phyloP scores from a whole-genome alignment of 2,888 invertebrate species.

The Andricus curvator region DNA sequence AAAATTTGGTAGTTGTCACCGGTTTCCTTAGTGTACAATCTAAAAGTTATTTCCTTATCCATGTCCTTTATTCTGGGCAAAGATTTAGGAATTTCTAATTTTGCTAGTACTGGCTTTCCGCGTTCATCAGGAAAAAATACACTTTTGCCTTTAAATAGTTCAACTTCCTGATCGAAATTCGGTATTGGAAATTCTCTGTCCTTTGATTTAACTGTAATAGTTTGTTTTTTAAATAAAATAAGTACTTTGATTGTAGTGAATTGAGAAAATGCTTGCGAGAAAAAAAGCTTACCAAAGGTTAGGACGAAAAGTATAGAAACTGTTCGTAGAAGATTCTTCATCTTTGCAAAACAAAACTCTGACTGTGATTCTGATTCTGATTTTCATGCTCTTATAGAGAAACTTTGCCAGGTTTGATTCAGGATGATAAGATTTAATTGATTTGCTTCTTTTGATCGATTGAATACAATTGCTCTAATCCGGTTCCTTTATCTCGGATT shows the following conservation, averaged over 20 bases:
- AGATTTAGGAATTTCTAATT: neutral
- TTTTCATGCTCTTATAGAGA: neutral
- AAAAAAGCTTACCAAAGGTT: neutral
- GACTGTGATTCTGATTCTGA: neutral
- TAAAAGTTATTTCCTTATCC: conserved; percentile 37
- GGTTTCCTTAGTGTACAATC: conserved; percentile 34
- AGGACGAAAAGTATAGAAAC: neutral
- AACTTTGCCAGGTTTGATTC: neutral
- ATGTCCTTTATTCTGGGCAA: conserved; percentile 4
- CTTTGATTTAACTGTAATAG: conserved; percentile 1
- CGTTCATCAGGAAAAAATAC: neutral
- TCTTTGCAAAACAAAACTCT: neutral
- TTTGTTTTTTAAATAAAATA: neutral
- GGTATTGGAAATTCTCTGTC: neutral
- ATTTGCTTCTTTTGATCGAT: neutral
- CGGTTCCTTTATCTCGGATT: neutral
- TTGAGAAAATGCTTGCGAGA: neutral
- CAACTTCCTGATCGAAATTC: neutral
- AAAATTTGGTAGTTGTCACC: conserved; percentile 10
- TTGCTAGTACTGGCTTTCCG: neutral
- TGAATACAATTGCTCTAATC: neutral
- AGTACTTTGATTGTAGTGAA: neutral
- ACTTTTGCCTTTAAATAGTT: neutral
- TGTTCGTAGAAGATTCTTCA: conserved; percentile 11
- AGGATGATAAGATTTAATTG: conserved; percentile 18